Conservation (phyloP, 2,113 vertebrate genomes). For the Leiothrix lutea region DNA sequence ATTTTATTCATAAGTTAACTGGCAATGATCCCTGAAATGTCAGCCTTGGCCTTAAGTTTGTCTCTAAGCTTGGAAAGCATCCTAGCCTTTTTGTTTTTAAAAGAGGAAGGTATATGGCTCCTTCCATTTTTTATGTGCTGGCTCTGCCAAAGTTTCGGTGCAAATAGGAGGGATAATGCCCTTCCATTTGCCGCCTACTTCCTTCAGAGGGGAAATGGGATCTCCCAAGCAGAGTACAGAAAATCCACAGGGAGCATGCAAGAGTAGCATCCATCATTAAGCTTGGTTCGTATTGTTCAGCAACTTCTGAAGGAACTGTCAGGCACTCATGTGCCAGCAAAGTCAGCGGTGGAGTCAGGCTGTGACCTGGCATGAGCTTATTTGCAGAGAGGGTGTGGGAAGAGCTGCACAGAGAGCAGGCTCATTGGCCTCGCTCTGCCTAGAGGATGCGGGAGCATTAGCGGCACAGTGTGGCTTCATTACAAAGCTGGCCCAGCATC, state of each 20-base stretch:
- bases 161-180: not conserved
- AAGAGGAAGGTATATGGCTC: not conserved
- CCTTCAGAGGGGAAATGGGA: not conserved
- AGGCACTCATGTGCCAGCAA: not conserved
- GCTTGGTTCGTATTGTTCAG: not conserved
- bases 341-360: not conserved
- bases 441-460: not conserved
- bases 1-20: constrained; percentile 58
- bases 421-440: not conserved
- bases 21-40: constrained; percentile 11
- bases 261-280: not conserved
- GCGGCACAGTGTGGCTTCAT: not conserved
- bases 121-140: not conserved
- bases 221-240: not conserved
- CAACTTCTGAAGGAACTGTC: not conserved
- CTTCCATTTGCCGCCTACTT: not conserved
- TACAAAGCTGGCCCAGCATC: not conserved
- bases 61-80: constrained; percentile 18
- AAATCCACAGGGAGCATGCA: not conserved
- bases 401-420: not conserved
- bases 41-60: constrained; percentile 26
- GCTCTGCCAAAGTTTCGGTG: not conserved
- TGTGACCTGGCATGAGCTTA: not conserved
- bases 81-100: not conserved
- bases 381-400: not conserved